These are phyloP conservation scores for Lasioglossum albipes DNA, from an alignment of 1,140 invertebrate genomes.

Conservation along the genomic window DNA sequence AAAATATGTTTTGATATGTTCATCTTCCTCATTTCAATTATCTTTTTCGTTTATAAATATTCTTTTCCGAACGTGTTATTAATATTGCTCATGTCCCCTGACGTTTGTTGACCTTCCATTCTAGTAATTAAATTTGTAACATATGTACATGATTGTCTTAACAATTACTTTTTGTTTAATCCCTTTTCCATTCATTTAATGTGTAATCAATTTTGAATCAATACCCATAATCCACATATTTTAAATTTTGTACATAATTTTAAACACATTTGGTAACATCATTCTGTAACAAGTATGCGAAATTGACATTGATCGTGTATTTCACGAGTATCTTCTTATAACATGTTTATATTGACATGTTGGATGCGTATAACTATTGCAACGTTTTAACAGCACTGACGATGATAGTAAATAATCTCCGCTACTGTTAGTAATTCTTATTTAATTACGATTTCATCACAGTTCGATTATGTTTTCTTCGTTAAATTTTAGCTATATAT, in stretches of 20 bases:
- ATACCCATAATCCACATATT: not conserved
- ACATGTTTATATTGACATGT: not conserved
- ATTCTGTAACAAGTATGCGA: not conserved
- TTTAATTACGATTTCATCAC: slow-evolving; percentile 68
- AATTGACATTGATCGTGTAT: slow-evolving; percentile 18
- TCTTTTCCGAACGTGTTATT: not conserved
- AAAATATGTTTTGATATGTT: not conserved
- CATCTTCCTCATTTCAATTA: not conserved
- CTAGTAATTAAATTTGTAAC: too few relatives aligned
- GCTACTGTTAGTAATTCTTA: slow-evolving; percentile 17
- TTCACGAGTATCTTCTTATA: slow-evolving; percentile 7
- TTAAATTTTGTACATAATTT: not conserved
- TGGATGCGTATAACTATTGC: not conserved
- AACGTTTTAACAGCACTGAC: slow-evolving; percentile 8
- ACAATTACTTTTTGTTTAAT: not conserved
- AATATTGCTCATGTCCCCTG: not conserved
- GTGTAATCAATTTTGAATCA: too few relatives aligned
- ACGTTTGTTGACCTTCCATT: too few relatives aligned
- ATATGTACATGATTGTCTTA: too few relatives aligned
- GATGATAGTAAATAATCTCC: slow-evolving; percentile 26
- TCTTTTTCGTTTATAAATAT: not conserved
- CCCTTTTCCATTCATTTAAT: too few relatives aligned
- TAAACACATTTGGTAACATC: not conserved
- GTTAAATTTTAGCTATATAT: slow-evolving; percentile 42
- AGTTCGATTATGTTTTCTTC: slow-evolving; percentile 73